A percentile compares a stretch with the other conserved stretches of the same genome.
phyloP scores from a whole-genome alignment of 1,140 invertebrate species.

The Pseudomyrmex dendroicus region DNA sequence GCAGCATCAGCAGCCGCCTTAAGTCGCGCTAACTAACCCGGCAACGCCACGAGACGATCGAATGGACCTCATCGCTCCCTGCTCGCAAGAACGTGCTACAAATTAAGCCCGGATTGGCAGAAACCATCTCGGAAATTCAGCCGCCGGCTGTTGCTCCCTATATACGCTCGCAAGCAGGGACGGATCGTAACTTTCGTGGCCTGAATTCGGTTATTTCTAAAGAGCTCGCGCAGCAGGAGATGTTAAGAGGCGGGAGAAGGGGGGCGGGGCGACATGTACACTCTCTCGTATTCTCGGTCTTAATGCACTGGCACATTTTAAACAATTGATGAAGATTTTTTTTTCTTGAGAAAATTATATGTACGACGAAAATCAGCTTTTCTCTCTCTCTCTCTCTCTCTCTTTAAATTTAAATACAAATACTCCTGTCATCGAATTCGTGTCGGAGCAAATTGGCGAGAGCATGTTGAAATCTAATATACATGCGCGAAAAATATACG shows the following conservation, averaged over 20 bases:
- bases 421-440: background rate
- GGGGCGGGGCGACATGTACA: background rate
- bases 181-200: background rate
- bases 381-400: too few relatives aligned
- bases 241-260: background rate
- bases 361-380: too few relatives aligned
- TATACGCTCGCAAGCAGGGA: background rate
- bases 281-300: background rate
- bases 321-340: background rate
- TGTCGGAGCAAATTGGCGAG: background rate
- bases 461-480: conserved; percentile 3
- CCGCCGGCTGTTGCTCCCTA: conserved; percentile 18
- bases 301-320: background rate
- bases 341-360: background rate
- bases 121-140: conserved; percentile 81
- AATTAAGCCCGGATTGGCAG: conserved; percentile 82
- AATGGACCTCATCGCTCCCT: conserved; percentile 72
- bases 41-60: conserved; percentile 57
- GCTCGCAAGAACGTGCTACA: conserved; percentile 83
- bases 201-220: conserved; percentile 1
- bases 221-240: background rate
- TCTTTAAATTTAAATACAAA: too few relatives aligned
- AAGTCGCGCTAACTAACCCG: conserved; percentile 77
- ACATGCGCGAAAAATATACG: background rate
- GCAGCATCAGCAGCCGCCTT: conserved; percentile 70